Evolutionary conservation across 2,113 vertebrate species (phyloP), one percentile per base, ranked within the genome.

Genomic region (Onychostoma macrolepis): DNA sequence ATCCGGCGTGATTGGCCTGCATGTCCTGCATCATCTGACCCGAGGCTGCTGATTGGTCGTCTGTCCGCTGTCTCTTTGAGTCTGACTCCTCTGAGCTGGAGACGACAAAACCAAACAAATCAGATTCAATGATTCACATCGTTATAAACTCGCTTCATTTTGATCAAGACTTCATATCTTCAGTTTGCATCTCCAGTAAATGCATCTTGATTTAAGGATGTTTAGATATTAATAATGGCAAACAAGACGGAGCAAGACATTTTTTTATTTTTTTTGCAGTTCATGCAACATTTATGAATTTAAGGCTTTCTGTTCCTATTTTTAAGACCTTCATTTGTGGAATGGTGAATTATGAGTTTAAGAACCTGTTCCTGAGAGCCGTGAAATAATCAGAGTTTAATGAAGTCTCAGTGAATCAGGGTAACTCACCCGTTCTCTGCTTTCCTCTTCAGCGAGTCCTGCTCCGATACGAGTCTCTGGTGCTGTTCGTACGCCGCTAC

Each of bases 401-500:
- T 19, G 65, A 6, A 30, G 65, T 33, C 1, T 17, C 4, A 2
- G 33, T 38, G 69, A n/a, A 24, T 58, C 6, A 1, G 36, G 3
- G 36, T 12, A 12, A 21, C 96, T 86, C 96, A 99, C 93, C 98
- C 98, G 45, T 99, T 99, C 94, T 99, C 98, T 0, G 97, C 95
- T 90, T 97, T 97, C 91, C 97, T 96, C 91, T 99, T 99, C 24
- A 95, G 74, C 6, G 95, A 91, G n/a, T 99, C 97, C 33, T 96
- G 96, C 92, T 99, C 97, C 93, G 97, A 97, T 56, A 97, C 91
- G 67, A 99, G 96, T 4, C 95, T 96, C 82, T 99, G 96, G 67
- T 98, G 97, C 78, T 99, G 96, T 6, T 98, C 96, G 30, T 98
- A 98, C 17, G 97, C 95, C 72, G 95, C 93, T 90, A 99, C 89